Percentiles rank a stretch among this genome's conserved stretches.
Evolutionary conservation across 2,113 vertebrate genomes (phyloP).

Genomic region (Narcine bancroftii): DNA sequence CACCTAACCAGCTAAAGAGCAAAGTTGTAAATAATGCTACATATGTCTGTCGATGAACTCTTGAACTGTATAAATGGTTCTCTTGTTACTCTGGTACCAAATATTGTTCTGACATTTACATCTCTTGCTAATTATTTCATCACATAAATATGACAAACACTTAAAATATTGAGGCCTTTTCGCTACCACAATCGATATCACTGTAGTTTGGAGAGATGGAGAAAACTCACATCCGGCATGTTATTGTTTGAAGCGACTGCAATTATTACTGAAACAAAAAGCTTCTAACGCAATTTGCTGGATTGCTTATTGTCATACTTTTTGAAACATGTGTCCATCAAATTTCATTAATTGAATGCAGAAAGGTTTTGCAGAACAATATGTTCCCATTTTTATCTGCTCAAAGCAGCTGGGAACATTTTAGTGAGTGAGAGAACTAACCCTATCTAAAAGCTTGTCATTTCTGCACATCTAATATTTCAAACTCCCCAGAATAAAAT

Average conservation of each 20-base stretch:
- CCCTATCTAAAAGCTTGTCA: neutral
- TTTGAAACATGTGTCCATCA: neutral
- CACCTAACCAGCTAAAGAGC: neutral
- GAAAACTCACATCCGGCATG: neutral
- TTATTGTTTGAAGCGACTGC: neutral
- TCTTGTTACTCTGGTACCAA: neutral
- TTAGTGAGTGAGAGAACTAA: neutral
- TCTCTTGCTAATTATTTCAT: neutral
- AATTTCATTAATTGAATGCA: neutral
- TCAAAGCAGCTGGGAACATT: slow-evolving; percentile 9
- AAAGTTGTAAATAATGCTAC: neutral
- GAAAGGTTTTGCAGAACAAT: neutral
- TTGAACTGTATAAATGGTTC: neutral
- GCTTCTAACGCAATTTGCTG: neutral
- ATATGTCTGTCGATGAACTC: neutral
- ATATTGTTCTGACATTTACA: neutral
- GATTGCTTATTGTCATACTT: neutral
- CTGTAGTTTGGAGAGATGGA: neutral
- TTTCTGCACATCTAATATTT: neutral
- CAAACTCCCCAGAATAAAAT: neutral
- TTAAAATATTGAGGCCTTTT: neutral
- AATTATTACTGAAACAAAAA: neutral
- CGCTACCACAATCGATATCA: neutral
- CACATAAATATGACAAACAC: neutral
- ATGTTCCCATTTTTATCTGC: neutral